Evolutionary conservation across 1,140 invertebrate genomes (phyloP).

Genomic region (Drosophila albomicans): DNA sequence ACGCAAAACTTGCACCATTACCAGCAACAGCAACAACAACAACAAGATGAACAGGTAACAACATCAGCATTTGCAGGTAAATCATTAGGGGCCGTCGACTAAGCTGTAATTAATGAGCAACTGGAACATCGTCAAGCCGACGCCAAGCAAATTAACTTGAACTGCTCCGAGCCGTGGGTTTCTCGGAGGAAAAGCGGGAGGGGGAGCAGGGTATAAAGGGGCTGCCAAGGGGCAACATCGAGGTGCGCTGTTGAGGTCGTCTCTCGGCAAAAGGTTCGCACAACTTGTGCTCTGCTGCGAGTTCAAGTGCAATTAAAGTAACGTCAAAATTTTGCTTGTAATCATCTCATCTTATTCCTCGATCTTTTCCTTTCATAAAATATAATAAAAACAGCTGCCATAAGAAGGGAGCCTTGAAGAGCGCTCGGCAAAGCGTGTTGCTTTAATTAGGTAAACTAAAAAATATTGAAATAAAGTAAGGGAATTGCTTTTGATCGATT

Average conservation of each 20-base stretch:
- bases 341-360: conserved; percentile 44
- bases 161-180: conserved; percentile 43
- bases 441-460: not conserved
- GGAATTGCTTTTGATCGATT: too few relatives aligned
- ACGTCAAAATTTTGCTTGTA: conserved; percentile 67
- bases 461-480: not conserved
- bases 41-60: conserved; percentile 27
- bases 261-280: conserved; percentile 12
- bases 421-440: not conserved
- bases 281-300: conserved; percentile 18
- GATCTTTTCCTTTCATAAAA: conserved; percentile 20
- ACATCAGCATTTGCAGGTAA: conserved; percentile 62
- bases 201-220: too few relatives aligned
- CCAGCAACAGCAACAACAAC: conserved; percentile 24
- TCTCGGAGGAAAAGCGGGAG: not conserved
- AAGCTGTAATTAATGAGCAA: conserved; percentile 80
- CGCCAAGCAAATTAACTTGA: conserved; percentile 74
- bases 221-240: too few relatives aligned
- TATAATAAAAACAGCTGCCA: too few relatives aligned
- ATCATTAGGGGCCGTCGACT: conserved; percentile 63
- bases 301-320: conserved; percentile 74
- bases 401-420: not conserved
- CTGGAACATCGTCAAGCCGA: conserved; percentile 65
- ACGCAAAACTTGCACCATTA: conserved; percentile 39
- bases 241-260: not conserved